Evolutionary conservation across 2,888 invertebrate genomes (phyloP), one percentile per base, ranked within the genome.

Genomic region (Herminia tarsipennalis): DNA sequence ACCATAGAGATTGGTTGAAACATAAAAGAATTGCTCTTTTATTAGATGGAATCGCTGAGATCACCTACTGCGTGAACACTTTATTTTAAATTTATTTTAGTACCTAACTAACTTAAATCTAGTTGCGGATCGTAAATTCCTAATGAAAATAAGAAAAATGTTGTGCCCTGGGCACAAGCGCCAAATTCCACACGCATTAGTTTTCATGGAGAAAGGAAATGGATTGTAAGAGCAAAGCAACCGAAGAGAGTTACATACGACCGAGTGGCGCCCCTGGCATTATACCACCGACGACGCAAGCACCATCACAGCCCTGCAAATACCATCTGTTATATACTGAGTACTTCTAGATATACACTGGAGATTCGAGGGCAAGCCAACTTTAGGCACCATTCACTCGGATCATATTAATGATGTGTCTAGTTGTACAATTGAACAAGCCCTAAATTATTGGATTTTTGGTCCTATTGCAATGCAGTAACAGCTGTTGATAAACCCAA

Each of bases 141-240:
- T 14, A 27, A 27, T 32, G 10, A 45, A 45, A 39, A 39, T 6
- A 39, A 28, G 28, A 45, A 33, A 22, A 18, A 25, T 27, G 17
- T 18, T 27, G 13, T 9, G 20, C 18, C 20, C 14, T 37, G 37
- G 20, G 18, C 5, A 16, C 8, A 6, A 35, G 27, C 40, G 27
- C 37, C 37, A 37, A 44, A 28, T 37, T 22, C 38, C 4, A 30
- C 12, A n/a, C 14, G 20, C 34, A 39, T 39, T 39, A 35, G 35
- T 35, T 39, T 34, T 35, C 34, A 34, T 27, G 22, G 34, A 34
- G 13, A 38, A 22, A 29, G 16, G 33, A 39, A 29, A 14, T 22
- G 13, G 14, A 21, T 20, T 29, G 14, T 17, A 42, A 37, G 32
- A 18, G n/a, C 9, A 33, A 38, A 34, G 27, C 16, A 5, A 14